Evolutionary conservation across 2,888 invertebrate species (phyloP).

Genomic region (Sylvicola fuscatus): DNA sequence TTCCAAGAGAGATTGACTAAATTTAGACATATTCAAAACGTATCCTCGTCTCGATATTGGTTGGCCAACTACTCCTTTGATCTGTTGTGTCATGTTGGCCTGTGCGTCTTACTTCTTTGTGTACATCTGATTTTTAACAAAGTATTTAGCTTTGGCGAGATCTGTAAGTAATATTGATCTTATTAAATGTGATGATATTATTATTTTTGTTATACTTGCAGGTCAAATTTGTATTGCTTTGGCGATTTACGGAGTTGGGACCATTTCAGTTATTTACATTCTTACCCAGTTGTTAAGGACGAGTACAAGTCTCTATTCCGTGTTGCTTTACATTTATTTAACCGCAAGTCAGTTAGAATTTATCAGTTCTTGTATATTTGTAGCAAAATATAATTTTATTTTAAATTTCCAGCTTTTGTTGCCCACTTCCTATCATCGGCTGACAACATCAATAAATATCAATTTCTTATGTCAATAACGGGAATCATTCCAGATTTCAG

Average conservation of each 20-base stretch:
- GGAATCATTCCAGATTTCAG: slow-evolving; percentile 22
- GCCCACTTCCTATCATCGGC: slow-evolving; percentile 19
- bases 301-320: too few relatives aligned
- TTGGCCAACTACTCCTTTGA: slow-evolving; percentile 35
- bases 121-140: slow-evolving; percentile 6
- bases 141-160: too few relatives aligned
- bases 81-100: slow-evolving; percentile 15
- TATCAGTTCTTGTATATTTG: neutral
- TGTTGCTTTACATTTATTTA: too few relatives aligned
- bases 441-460: slow-evolving; percentile 15
- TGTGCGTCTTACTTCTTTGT: slow-evolving; percentile 16
- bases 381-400: neutral
- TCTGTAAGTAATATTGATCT: too few relatives aligned
- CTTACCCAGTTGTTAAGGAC: too few relatives aligned
- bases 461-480: slow-evolving; percentile 13
- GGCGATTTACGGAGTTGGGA: neutral
- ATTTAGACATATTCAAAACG: slow-evolving; percentile 44
- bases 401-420: slow-evolving; percentile 13
- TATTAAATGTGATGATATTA: too few relatives aligned
- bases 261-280: neutral
- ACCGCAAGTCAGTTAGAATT: neutral
- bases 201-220: too few relatives aligned
- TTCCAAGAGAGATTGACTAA: slow-evolving; percentile 37
- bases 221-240: too few relatives aligned
- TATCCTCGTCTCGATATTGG: slow-evolving; percentile 41